Conservation (phyloP, 2,113 vertebrate species). For the Tetraodon nigroviridis region DNA sequence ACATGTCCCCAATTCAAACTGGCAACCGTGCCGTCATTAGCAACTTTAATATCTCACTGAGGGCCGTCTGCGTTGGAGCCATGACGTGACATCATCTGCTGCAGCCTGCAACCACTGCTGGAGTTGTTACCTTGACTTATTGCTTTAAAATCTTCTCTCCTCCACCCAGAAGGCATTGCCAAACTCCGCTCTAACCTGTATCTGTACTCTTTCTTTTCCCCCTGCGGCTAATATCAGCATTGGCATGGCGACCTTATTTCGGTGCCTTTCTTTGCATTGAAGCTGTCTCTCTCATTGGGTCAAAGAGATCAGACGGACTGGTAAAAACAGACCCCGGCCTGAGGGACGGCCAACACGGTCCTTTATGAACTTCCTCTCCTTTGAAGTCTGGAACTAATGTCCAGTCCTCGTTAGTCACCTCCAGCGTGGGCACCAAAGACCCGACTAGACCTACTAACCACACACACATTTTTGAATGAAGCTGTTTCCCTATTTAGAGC, state of each 20-base stretch:
- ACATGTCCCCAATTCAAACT: constrained; percentile 22
- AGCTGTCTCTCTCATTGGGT: constrained; percentile 1
- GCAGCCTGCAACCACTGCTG: constrained; percentile 25
- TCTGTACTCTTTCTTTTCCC: neutral
- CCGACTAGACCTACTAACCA: constrained; percentile 35
- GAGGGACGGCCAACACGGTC: constrained; percentile 1
- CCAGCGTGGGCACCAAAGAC: constrained; percentile 11
- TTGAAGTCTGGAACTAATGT: constrained; percentile 42
- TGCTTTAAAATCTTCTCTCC: constrained; percentile 1
- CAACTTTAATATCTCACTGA: neutral
- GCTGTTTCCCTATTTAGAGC: constrained; percentile 39
- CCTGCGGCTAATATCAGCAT: neutral
- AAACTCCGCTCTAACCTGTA: neutral
- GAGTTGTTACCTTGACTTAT: constrained; percentile 25
- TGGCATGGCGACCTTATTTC: neutral
- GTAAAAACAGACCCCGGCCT: constrained; percentile 34
- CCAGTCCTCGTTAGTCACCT: constrained; percentile 32
- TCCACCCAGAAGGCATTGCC: neutral
- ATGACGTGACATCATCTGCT: constrained; percentile 35
- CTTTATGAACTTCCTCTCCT: constrained; percentile 53
- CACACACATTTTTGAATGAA: constrained; percentile 4
- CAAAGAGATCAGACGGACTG: constrained; percentile 13
- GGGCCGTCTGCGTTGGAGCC: constrained; percentile 13
- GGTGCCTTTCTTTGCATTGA: neutral
- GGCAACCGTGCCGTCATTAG: constrained; percentile 11